Base-by-base conservation (phyloP, 2,113 vertebrate genomes). In the Potamarius usumacintae region DNA sequence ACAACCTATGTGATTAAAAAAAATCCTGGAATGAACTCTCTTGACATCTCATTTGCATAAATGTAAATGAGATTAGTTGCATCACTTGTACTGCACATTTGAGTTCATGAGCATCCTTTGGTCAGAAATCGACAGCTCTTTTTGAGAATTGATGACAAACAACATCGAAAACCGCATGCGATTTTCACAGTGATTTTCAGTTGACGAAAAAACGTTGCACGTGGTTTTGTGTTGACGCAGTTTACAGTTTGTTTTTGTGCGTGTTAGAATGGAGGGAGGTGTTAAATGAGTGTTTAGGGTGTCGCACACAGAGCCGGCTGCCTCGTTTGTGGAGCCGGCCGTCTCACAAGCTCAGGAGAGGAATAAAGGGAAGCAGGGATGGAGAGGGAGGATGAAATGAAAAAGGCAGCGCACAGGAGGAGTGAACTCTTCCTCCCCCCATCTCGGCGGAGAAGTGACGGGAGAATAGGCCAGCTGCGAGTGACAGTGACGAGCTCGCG, bases 401-500 rank as follows among this genome's bases (percentile, higher is more conserved):
- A 55, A 58, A 72, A 71, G 63, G 65, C 9, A 78, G 91, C 86
- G 89, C 87, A 88, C 81, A 82, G 77, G 87, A 91, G 88, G 81
- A 62, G 88, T 65, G 88, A 76, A 92, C 87, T 89, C 89, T 85
- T 27, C 87, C 86, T 79, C 62, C 79, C 67, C 72, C 74, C 79
- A 77, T 92, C 72, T 92, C 89, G 92, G 89, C 87, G 89, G 88
- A 34, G 88, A 89, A 88, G 72, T 86, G 86, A 88, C 89, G 89
- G 91, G 87, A 91, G 91, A 91, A 89, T 63, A 91, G 92, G 89
- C 87, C 91, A 91, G 92, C 93, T 91, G 91, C 63, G 63, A 91
- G 84, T 93, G 92, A 93, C 92, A 92, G 91, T 91, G 93, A 94
- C 90, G 90, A 92, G 92, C 90, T 93, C 90, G 85, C 88, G 86